Base-by-base conservation (phyloP, 1,140 invertebrate species). In the Trichonephila clavata region DNA sequence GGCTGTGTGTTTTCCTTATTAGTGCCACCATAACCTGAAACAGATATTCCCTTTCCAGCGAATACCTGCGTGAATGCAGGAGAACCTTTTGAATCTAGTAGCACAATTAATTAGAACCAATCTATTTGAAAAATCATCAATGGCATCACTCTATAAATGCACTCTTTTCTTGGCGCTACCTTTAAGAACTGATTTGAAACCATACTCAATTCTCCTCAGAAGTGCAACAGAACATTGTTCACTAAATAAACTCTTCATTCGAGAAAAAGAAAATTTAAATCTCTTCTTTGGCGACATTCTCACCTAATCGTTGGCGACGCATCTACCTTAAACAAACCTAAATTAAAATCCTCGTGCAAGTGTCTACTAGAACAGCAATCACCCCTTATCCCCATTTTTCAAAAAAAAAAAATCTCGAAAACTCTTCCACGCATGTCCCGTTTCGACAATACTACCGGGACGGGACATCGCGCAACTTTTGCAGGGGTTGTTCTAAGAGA, bases 291-390 rank as follows among this genome's bases (percentile, higher is more conserved):
- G 18, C 14, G 71, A 32, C 71, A 5, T 5, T 20, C 43, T 13
- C 39, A 39, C 20, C 50, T 83, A 83, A 83, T 81, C 81, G 50
- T n/a, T 24, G 20, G n/a, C 81, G n/a, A 20, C 27, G 20, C 27
- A 39, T 14, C 27, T 27, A 32, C 27, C 18, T 27, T 18, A 32
- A 39, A 24, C 59, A 86, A 63, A 90, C 57, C 88, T 21, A 68
- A 88, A 88, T 68, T 88, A 71, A 88, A 21, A 88, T 27, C 81
- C 81, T 83, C 43, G 21, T 83, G 18, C 21, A 83, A 88, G 63
- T 68, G 86, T 71, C 77, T 50, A 81, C 14, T 27, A 20, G 20
- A 50, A 21, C 77, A 21, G 50, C 50, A 50, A 50, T 7, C 50
- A 50, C 32, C 39, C 77, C 32, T n/a, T 27, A 81, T 81, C 27